Percentiles rank a stretch among this genome's conserved stretches.
phyloP scores from a whole-genome alignment of 2,888 invertebrate species.

The Ennomos erosarius region DNA sequence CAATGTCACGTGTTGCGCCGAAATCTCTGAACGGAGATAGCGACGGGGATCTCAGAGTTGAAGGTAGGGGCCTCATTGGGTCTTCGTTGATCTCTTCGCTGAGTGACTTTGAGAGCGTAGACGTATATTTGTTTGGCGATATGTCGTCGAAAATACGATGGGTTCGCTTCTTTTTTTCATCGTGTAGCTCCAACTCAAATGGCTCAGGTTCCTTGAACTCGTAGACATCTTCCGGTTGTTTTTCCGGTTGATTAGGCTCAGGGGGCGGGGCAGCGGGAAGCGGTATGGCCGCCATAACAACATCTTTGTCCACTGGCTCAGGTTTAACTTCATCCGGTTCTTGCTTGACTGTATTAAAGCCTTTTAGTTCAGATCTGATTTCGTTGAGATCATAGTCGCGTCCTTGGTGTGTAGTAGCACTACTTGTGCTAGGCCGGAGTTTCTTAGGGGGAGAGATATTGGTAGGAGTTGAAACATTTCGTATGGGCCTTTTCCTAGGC shows the following conservation, averaged over 20 bases:
- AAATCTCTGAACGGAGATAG: constrained; percentile 78
- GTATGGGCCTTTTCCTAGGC: constrained; percentile 70
- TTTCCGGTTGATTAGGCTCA: constrained; percentile 63
- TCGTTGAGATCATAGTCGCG: constrained; percentile 94
- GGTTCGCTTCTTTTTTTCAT: constrained; percentile 81
- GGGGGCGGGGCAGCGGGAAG: constrained; percentile 44
- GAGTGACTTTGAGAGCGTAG: constrained; percentile 73
- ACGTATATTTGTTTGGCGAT: constrained; percentile 79
- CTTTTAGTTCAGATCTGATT: constrained; percentile 93
- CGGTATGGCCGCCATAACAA: constrained; percentile 39
- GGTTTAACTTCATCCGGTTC: constrained; percentile 74
- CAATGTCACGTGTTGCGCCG: constrained; percentile 81
- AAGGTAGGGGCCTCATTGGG: constrained; percentile 61
- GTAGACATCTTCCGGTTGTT: constrained; percentile 89
- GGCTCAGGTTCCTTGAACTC: constrained; percentile 96
- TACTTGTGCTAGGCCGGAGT: constrained; percentile 56
- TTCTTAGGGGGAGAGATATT: constrained; percentile 71
- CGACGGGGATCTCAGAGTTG: constrained; percentile 71
- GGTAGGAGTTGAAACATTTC: constrained; percentile 67
- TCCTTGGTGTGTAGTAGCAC: constrained; percentile 57
- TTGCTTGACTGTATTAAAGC: constrained; percentile 85
- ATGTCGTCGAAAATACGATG: constrained; percentile 82
- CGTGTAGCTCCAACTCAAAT: constrained; percentile 92
- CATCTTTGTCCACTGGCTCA: constrained; percentile 62
- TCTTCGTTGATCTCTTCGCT: constrained; percentile 86